Evolutionary conservation across 1,140 invertebrate genomes (phyloP).

Genomic region (Nephila pilipes): DNA sequence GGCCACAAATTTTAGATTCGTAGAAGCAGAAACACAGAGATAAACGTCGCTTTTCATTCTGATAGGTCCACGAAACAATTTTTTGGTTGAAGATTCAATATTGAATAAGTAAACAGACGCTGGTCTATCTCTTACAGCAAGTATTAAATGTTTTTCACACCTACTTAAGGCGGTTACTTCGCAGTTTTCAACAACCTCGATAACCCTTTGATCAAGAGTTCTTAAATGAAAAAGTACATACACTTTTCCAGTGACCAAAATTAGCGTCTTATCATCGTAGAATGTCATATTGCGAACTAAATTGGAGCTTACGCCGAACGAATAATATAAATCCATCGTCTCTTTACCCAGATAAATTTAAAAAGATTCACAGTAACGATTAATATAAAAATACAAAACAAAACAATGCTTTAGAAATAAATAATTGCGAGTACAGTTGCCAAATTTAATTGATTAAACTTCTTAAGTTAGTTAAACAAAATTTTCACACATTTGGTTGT

Average conservation of each 20-base stretch:
- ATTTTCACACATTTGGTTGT: no score
- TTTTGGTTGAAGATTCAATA: constrained; percentile 34
- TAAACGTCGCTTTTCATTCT: background rate
- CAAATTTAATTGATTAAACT: background rate
- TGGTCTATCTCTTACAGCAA: background rate
- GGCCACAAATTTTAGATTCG: constrained; percentile 46
- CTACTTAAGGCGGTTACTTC: constrained; percentile 29
- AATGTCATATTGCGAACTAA: constrained; percentile 5
- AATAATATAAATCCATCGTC: constrained; percentile 39
- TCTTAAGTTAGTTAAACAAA: no score
- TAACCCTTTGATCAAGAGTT: background rate
- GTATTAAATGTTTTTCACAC: background rate
- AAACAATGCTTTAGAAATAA: background rate
- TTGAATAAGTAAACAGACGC: constrained; percentile 45
- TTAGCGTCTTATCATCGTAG: constrained; percentile 19
- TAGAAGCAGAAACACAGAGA: constrained; percentile 1
- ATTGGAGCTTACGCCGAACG: constrained; percentile 22
- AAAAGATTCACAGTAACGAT: background rate
- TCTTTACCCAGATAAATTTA: background rate
- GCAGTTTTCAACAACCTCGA: background rate
- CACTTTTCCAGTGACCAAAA: constrained; percentile 49
- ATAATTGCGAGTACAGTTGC: background rate
- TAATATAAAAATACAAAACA: no score
- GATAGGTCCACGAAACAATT: background rate
- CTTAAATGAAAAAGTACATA: constrained; percentile 45